phyloP scores from a whole-genome alignment of 2,797 vertebrate species.

The Leptoclinus maculatus region DNA sequence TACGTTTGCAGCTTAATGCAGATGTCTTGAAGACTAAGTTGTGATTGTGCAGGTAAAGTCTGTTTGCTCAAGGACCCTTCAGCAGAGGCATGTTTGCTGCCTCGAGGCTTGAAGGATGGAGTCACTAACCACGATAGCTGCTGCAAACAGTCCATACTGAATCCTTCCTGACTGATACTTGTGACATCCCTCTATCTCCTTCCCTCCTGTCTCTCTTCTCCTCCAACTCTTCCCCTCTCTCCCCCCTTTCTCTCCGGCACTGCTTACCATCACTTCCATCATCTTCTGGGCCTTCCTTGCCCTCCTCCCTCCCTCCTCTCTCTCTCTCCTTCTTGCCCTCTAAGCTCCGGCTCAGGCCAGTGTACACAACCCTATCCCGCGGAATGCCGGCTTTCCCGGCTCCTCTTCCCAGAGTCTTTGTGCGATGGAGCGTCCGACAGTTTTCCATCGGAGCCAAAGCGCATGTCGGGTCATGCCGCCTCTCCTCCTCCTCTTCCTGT shows the following conservation, averaged over 20 bases:
- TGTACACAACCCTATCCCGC: constrained; percentile 61
- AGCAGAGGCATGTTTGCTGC: background rate
- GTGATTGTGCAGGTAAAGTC: background rate
- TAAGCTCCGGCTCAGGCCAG: constrained; percentile 55
- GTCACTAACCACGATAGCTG: background rate
- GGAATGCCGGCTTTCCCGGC: constrained; percentile 68
- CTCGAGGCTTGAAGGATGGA: background rate
- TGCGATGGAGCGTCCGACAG: constrained; percentile 61
- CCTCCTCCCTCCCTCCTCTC: background rate
- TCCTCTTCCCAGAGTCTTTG: constrained; percentile 70
- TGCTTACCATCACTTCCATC: constrained; percentile 43
- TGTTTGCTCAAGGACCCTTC: constrained; percentile 5
- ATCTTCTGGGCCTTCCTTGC: constrained; percentile 19
- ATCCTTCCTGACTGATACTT: background rate
- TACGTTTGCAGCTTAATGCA: background rate
- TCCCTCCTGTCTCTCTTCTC: background rate
- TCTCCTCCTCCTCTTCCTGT: constrained; percentile 44
- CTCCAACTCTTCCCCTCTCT: background rate
- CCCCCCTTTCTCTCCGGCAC: background rate
- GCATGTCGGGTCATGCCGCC: constrained; percentile 80
- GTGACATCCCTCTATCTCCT: constrained; percentile 1
- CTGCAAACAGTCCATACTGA: background rate
- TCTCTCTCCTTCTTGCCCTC: background rate
- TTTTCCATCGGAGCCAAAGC: constrained; percentile 65
- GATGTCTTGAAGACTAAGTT: background rate